Conservation (phyloP, 2,113 vertebrate genomes). For the Cynocephalus volans region DNA sequence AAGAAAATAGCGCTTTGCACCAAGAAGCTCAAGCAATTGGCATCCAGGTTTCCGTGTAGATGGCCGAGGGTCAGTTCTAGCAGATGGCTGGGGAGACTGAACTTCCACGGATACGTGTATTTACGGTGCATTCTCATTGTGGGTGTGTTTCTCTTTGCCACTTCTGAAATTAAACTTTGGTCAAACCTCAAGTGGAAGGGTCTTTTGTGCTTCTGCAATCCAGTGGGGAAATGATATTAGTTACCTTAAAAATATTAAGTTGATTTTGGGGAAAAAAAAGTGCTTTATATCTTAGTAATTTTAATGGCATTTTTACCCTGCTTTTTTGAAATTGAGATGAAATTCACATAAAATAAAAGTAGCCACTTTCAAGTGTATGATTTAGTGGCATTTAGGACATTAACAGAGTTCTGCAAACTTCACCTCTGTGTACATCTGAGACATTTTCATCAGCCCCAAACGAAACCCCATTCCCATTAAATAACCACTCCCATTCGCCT, state of each 20-base stretch:
- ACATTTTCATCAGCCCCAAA: rapidly evolving
- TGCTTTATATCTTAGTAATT: neutral
- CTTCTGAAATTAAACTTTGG: neutral
- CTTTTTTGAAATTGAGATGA: neutral
- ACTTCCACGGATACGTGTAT: rapidly evolving
- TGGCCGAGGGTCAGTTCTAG: rapidly evolving
- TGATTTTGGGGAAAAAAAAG: neutral
- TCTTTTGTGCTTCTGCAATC: neutral
- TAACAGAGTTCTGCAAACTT: neutral
- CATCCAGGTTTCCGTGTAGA: rapidly evolving
- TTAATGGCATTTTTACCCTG: too few species aligned
- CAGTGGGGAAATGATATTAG: neutral
- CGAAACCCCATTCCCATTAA: neutral
- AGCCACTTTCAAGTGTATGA: rapidly evolving
- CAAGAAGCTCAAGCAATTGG: neutral
- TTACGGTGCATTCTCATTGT: rapidly evolving
- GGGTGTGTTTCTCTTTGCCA: neutral
- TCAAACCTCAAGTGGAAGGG: neutral
- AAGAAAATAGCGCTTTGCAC: neutral
- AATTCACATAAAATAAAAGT: neutral
- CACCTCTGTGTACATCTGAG: rapidly evolving
- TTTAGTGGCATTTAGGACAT: rapidly evolving
- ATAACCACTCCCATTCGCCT: rapidly evolving
- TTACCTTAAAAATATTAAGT: neutral
- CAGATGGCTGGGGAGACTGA: rapidly evolving